Percentiles rank a stretch among this genome's conserved stretches.
Evolutionary conservation across 2,797 vertebrate species (phyloP).

Genomic region (Peromyscus eremicus): DNA sequence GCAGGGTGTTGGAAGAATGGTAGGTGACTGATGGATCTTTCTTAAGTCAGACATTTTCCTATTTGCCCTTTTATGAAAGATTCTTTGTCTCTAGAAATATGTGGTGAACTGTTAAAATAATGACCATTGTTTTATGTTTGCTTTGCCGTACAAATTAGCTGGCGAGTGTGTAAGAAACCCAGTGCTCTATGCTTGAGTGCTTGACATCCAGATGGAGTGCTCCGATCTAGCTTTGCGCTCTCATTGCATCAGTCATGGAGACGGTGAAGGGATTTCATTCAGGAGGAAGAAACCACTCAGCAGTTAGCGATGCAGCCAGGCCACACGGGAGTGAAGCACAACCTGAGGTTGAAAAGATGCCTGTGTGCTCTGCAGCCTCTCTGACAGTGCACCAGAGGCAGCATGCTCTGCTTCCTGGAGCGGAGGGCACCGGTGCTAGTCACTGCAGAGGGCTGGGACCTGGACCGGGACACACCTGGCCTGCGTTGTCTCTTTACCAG

Average conservation of each 20-base stretch:
- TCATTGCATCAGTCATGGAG: background rate
- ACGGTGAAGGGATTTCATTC: conserved; percentile 16
- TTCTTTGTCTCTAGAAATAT: background rate
- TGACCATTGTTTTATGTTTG: conserved; percentile 11
- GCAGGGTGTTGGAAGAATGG: background rate
- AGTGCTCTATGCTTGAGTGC: background rate
- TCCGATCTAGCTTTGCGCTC: background rate
- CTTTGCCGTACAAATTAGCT: background rate
- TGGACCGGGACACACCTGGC: background rate
- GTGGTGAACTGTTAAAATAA: conserved; percentile 7
- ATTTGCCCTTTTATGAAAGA: conserved; percentile 27
- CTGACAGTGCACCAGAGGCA: background rate
- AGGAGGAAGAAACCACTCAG: background rate
- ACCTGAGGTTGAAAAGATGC: background rate
- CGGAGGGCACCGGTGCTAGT: background rate
- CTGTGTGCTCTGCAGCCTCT: background rate
- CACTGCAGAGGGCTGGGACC: background rate
- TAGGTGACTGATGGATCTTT: background rate
- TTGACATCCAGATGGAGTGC: background rate
- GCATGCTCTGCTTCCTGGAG: background rate
- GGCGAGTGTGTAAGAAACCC: background rate
- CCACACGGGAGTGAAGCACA: background rate
- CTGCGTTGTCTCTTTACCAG: background rate
- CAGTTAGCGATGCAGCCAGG: background rate
- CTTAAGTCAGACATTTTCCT: conserved; percentile 44